Evolutionary conservation across 2,888 invertebrate genomes (phyloP).

Genomic region (Salpingus planirostris): DNA sequence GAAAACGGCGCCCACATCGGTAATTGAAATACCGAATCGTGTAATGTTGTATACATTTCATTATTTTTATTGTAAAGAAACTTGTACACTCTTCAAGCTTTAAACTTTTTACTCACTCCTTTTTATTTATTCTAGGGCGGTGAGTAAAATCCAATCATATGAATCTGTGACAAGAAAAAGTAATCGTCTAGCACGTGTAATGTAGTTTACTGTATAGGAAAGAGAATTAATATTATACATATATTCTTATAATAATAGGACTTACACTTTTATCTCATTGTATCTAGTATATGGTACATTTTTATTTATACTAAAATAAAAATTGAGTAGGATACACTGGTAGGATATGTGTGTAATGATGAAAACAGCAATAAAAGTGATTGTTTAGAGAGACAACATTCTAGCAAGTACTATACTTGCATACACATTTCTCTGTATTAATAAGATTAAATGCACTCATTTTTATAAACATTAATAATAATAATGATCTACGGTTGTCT

Average conservation of each 20-base stretch:
- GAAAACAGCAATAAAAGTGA: slow-evolving; percentile 3
- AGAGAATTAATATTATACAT: no score
- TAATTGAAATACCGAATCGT: slow-evolving; percentile 1
- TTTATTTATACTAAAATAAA: background rate
- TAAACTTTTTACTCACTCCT: slow-evolving; percentile 3
- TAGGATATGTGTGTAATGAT: background rate
- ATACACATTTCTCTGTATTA: background rate
- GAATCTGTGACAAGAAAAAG: background rate
- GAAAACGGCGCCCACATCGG: no score
- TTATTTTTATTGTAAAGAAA: slow-evolving; percentile 8
- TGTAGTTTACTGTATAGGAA: slow-evolving; percentile 3
- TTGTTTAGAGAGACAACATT: slow-evolving; percentile 10
- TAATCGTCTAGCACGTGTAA: slow-evolving; percentile 1
- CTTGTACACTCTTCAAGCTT: slow-evolving; percentile 12
- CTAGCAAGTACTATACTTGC: slow-evolving; percentile 6
- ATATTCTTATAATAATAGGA: no score
- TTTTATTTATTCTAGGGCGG: no score
- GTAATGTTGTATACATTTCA: background rate
- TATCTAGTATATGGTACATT: no score
- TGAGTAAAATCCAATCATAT: background rate
- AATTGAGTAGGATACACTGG: background rate
- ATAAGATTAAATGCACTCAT: background rate
- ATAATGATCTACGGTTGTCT: no score
- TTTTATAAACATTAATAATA: background rate
- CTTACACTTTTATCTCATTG: no score